Conservation (phyloP, 2,113 vertebrate genomes). For the Ochotona princeps region DNA sequence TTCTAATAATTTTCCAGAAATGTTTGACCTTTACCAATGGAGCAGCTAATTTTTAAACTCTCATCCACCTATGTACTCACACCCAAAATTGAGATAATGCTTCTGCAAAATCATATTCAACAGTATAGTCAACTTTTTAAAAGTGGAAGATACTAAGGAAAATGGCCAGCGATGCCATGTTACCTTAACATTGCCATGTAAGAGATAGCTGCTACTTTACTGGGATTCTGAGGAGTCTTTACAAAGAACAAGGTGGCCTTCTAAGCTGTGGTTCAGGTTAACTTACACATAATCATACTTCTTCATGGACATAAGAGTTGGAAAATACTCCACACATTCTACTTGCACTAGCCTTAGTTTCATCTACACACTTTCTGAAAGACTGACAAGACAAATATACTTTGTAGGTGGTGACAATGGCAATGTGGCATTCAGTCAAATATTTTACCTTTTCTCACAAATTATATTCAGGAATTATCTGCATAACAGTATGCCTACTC, state of each 20-base stretch:
- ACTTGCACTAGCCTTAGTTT: not conserved
- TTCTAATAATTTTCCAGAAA: slow-evolving; percentile 5
- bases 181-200: not conserved
- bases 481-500: not conserved
- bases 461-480: not conserved
- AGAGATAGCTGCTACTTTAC: not conserved
- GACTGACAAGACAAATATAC: slow-evolving; percentile 4
- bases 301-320: not conserved
- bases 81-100: not conserved
- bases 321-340: not conserved
- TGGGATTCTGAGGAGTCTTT: not conserved
- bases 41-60: not conserved
- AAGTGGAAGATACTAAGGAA: slow-evolving; percentile 31
- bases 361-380: not conserved
- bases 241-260: not conserved
- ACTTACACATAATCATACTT: not conserved
- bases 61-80: not conserved
- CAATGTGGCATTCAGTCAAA: not conserved
- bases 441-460: not conserved
- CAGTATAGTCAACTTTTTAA: not conserved
- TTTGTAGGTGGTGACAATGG: not conserved
- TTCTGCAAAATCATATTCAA: not conserved
- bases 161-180: not conserved
- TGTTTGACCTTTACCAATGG: not conserved
- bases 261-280: not conserved